A percentile compares a stretch with the other conserved stretches of the same genome.
Evolutionary conservation across 2,113 vertebrate species (phyloP).

Genomic region (Camelus dromedarius): DNA sequence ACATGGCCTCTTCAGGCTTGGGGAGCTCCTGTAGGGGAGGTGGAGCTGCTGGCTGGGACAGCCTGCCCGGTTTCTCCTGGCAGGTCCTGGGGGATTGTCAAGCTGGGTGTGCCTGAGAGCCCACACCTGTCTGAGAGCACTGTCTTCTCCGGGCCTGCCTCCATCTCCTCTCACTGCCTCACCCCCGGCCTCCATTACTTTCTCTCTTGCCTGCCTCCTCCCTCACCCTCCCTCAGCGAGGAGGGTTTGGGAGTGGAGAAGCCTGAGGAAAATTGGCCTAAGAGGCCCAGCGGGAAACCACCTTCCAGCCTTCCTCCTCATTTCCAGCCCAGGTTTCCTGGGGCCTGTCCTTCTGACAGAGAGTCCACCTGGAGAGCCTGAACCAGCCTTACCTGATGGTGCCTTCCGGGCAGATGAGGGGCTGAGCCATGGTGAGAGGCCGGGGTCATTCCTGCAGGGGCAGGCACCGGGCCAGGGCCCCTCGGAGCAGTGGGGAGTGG

Average conservation of each 20-base stretch:
- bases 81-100: background rate
- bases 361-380: background rate
- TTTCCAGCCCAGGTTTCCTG: background rate
- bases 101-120: background rate
- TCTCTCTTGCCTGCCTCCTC: background rate
- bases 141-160: background rate
- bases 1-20: background rate
- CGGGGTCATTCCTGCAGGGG: background rate
- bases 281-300: rapidly evolving
- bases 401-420: background rate
- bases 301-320: background rate
- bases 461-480: background rate
- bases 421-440: background rate
- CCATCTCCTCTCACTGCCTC: background rate
- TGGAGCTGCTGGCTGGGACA: background rate
- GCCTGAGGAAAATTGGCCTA: rapidly evolving
- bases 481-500: background rate
- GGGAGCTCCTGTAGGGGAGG: background rate
- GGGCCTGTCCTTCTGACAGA: background rate
- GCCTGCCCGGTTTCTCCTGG: background rate
- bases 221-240: background rate
- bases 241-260: background rate
- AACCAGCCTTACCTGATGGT: background rate
- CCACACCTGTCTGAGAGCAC: background rate
- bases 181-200: background rate